Base-by-base conservation (phyloP, 2,888 invertebrate genomes). In the Drosophila melanosoma region DNA sequence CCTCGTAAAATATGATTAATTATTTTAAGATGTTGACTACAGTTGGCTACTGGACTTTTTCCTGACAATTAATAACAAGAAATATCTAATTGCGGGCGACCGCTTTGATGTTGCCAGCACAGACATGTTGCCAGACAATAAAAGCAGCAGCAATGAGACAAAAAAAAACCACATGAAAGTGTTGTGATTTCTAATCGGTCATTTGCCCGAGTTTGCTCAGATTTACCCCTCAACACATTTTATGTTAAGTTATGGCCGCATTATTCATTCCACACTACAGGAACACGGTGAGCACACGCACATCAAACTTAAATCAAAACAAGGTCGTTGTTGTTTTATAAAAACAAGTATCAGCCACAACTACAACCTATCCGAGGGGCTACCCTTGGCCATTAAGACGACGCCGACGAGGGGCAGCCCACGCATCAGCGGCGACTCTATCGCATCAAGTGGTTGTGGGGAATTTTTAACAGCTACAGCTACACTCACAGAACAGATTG, bases 161-260 rank as follows among this genome's bases (percentile, higher is more conserved):
- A 60, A 49, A 26, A 26, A 26, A 48, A 84, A 52, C 59, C 42
- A 79, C 59, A 77, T 69, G 70, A 72, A 87, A 83, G 66, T 74
- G 63, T 66, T 83, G 84, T 53, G 87, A 84, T 84, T 89, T 89
- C 89, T 84, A 84, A 84, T 84, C 83, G 83, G 83, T 89, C 83
- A 84, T 89, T 84, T 84, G 87, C 83, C 82, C 58, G 73, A 61
- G 29, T 17, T 36, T 60, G 76, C 63, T 29, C 29, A 29, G 5
- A 29, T 29, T 29, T 29, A 29, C 63, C 49, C 45, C 8, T 23
- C 15, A 45, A 45, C 15, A 71, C 60, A 66, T 60, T 74, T 53
- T 38, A 49, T 32, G 57, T 38, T n/a, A 56, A 23, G 23, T 58
- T 49, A 62, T 52, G 33, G 32, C 15, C 29, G 45, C 74, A 60